These are phyloP conservation scores for Leptocoma aspasia DNA, from an alignment of 2,113 vertebrate species.

Conservation along the genomic window DNA sequence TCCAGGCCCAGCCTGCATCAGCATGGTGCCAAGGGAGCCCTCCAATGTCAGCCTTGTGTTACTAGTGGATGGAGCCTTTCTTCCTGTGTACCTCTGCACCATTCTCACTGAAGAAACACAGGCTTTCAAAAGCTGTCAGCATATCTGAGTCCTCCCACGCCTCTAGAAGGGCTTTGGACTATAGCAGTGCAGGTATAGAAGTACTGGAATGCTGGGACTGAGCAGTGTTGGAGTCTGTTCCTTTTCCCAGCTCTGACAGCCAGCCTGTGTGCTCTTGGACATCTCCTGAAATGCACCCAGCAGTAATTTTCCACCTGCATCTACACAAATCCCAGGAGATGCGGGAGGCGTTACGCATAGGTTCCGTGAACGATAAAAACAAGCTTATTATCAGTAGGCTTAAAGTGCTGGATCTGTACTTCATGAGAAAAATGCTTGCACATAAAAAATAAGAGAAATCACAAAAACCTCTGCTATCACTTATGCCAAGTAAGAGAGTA, in stretches of 20 bases:
- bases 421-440: neutral
- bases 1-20: too few relatives aligned
- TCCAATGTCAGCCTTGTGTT: accelerated
- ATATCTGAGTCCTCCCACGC: neutral
- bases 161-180: neutral
- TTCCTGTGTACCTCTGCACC: neutral
- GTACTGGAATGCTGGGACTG: neutral
- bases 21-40: neutral
- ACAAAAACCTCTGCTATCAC: neutral
- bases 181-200: neutral
- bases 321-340: neutral
- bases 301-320: conserved; percentile 60
- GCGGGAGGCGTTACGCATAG: neutral
- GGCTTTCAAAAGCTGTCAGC: neutral
- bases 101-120: neutral
- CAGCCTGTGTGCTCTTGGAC: neutral
- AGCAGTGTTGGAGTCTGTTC: neutral
- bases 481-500: neutral
- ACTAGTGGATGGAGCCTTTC: neutral
- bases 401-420: neutral
- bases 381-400: neutral
- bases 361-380: neutral
- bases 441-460: neutral
- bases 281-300: neutral
- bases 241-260: neutral